Conservation (phyloP, 2,797 vertebrate genomes). For the Xiphophorus birchmanni region DNA sequence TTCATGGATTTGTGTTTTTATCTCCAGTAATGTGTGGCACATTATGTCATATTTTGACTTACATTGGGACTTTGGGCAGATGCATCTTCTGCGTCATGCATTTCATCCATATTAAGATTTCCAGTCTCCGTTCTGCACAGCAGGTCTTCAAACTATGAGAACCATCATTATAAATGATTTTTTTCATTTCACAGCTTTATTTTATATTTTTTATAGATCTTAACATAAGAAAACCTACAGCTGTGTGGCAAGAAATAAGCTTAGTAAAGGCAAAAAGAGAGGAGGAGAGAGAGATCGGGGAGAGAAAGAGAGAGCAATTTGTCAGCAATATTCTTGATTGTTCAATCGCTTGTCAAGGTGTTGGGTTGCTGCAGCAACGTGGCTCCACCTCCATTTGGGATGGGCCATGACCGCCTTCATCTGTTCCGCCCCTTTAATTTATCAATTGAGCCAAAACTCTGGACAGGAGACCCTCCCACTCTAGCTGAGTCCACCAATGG, state of each 20-base stretch:
- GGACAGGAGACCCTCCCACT: slow-evolving; percentile 83
- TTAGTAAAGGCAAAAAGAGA: slow-evolving; percentile 9
- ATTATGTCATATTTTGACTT: not conserved
- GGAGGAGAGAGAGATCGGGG: slow-evolving; percentile 2
- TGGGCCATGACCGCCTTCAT: slow-evolving; percentile 87
- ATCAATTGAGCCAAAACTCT: slow-evolving; percentile 87
- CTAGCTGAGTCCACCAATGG: slow-evolving; percentile 83
- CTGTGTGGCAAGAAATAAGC: slow-evolving; percentile 4
- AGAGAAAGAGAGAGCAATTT: slow-evolving; percentile 52
- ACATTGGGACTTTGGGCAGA: not conserved
- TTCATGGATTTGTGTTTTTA: not conserved
- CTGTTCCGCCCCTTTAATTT: slow-evolving; percentile 89
- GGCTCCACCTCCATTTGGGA: slow-evolving; percentile 81
- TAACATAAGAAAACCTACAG: not conserved
- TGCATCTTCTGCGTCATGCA: not conserved
- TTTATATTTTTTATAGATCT: not conserved
- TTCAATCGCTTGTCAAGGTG: slow-evolving; percentile 68
- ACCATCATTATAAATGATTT: not conserved
- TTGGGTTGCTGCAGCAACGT: slow-evolving; percentile 73
- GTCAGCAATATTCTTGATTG: slow-evolving; percentile 73
- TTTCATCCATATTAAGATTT: not conserved
- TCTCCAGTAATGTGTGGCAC: not conserved
- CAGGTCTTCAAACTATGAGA: not conserved
- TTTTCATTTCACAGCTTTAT: not conserved
- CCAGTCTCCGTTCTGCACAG: not conserved